Base-by-base conservation (phyloP, 2,113 vertebrate species). In the Nibea albiflora region DNA sequence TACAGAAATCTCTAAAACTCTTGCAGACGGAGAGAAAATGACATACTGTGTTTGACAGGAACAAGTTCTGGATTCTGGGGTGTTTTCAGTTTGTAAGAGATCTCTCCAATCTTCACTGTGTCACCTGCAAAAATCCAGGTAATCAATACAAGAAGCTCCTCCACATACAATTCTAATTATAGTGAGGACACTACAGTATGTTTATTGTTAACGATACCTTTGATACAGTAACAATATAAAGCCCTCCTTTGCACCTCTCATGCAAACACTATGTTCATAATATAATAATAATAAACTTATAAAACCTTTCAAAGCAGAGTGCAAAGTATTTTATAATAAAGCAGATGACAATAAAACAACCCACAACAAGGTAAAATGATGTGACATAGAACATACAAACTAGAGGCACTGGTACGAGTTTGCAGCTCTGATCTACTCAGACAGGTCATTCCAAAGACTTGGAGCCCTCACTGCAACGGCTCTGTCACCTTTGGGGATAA, bases 21-120 rank as follows among this genome's bases (percentile, higher is more conserved):
- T 5, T 1, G 35, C n/a, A 42, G 19, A 63, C 20, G 22, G 4
- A 49, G 1, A 73, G 4, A 74, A 16, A 28, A 11, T 2, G 64
- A 90, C 98, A 89, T 97, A 99, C 98, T 95, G 92, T 99, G 97
- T 86, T 98, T 98, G 62, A 96, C 91, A 16, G 98, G 98, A 61
- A 99, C 97, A 42, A 98, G 95, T 85, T 99, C 98, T 15, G 98
- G 98, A 74, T 95, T 98, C 92, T 88, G 95, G 9, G 98, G 97
- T 4, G 86, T 71, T 94, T 97, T 99, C 83, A 98, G 88, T 85
- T 95, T 96, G 89, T 96, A 98, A 22, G 96, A 94, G 53, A 99
- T 93, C 65, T 98, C 97, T 61, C 98, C 98, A n/a, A 99, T 98
- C 83, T 89, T 97, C 87, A 99, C 92, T n/a, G 94, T 97, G 90